These are phyloP conservation scores for Struthidea cinerea DNA, from an alignment of 2,113 vertebrate species.

Conservation along the genomic window DNA sequence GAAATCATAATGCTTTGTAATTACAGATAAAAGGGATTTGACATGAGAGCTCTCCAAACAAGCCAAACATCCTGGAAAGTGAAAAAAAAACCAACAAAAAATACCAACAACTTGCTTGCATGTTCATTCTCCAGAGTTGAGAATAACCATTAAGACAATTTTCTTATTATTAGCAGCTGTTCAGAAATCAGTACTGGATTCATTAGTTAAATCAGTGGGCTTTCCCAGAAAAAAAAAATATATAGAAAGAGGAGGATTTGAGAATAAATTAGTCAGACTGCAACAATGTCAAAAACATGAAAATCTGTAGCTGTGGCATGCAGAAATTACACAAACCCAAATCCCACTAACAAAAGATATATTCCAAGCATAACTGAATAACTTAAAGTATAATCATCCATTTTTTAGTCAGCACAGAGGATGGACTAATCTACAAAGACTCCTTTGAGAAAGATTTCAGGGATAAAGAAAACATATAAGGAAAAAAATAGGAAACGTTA, in stretches of 20 bases:
- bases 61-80: conserved; percentile 39
- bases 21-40: conserved; percentile 36
- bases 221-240: neutral
- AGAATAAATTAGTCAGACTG: neutral
- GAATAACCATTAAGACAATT: conserved; percentile 40
- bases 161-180: conserved; percentile 55
- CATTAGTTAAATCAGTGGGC: conserved; percentile 27
- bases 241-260: neutral
- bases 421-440: neutral
- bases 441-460: neutral
- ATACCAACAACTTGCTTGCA: neutral
- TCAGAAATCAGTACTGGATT: conserved; percentile 42
- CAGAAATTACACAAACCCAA: neutral
- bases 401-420: neutral
- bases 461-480: neutral
- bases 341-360: neutral
- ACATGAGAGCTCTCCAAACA: conserved; percentile 43
- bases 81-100: neutral
- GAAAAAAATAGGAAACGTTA: neutral
- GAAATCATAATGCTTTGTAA: conserved; percentile 50
- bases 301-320: neutral
- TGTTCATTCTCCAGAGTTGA: neutral
- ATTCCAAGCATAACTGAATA: neutral
- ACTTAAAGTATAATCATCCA: neutral
- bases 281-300: neutral